Base-by-base conservation (phyloP, 2,888 invertebrate genomes). In the Andrena haemorrhoa region DNA sequence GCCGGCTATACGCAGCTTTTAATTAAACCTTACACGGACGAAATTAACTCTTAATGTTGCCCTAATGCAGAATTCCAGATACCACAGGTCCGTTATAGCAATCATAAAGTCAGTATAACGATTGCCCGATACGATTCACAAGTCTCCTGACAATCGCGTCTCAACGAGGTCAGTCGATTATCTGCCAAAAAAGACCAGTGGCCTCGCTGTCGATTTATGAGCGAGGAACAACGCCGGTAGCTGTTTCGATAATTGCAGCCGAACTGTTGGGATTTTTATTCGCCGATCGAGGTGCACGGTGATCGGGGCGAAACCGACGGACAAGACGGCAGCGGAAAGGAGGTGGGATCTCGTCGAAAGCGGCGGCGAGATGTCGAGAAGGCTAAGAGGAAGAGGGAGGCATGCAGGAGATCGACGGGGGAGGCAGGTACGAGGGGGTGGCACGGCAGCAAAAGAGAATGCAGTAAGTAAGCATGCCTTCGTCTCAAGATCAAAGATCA, bases 401-500 rank as follows among this genome's bases (percentile, higher is more conserved):
- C 60, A 64, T 16, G 47, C 70, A 8, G 16, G 3, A 5, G 33
- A 26, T 49, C 29, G 51, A 5, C 1, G 51, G 10, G 20, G 23
- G 31, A 56, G 20, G 33, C 20, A 41, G 75, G 64, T 20, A 74
- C 33, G 66, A 72, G 80, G 68, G 82, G 80, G 82, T 77, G 80
- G 80, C 16, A 83, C 82, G 79, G 77, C 83, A 81, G 86, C 77
- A 74, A 84, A 85, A 87, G 83, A 83, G 83, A 80, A 85, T 77
- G 75, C 83, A 61, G 71, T 84, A 86, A 89, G 88, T 79, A 84
- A 87, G 84, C 82, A 84, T 82, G 73, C 78, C 79, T 86, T 85
- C 80, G 82, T 70, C 72, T 86, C 80, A 82, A 89, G 87, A 90
- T 89, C 86, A 87, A 90, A 89, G 88, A 90, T 90, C 88, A 85